Evolutionary conservation across 2,113 vertebrate species (phyloP).

Genomic region (Oryzias woworae): DNA sequence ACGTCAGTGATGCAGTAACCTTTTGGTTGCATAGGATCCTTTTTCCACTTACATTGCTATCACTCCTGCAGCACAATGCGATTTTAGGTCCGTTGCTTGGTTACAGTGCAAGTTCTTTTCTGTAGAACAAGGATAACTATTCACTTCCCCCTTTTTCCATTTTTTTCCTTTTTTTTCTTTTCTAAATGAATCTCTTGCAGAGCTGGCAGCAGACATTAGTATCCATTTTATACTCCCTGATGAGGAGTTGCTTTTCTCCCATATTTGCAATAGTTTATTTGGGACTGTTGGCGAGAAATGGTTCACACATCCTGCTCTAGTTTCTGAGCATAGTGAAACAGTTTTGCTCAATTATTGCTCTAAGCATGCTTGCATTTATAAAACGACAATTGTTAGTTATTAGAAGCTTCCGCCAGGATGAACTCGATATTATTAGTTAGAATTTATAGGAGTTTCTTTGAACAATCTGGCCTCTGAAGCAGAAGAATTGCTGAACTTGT

Average conservation of each 20-base stretch:
- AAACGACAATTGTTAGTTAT: slow-evolving; percentile 63
- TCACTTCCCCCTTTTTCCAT: slow-evolving; percentile 3
- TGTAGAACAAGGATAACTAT: slow-evolving; percentile 55
- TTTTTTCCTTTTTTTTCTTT: background rate
- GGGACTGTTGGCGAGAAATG: slow-evolving; percentile 50
- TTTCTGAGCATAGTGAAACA: slow-evolving; percentile 31
- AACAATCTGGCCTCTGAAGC: slow-evolving; percentile 32
- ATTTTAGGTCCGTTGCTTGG: slow-evolving; percentile 71
- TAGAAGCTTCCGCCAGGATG: slow-evolving; percentile 62
- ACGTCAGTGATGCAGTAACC: slow-evolving; percentile 16
- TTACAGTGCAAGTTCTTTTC: slow-evolving; percentile 69
- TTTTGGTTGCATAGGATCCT: slow-evolving; percentile 46
- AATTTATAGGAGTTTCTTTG: slow-evolving; percentile 27
- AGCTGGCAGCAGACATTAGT: slow-evolving; percentile 65
- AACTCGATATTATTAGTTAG: slow-evolving; percentile 61
- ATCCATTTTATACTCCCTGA: slow-evolving; percentile 64
- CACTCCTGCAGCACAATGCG: slow-evolving; percentile 59
- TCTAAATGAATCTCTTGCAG: slow-evolving; percentile 53
- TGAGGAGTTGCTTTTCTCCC: slow-evolving; percentile 46
- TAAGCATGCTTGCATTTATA: slow-evolving; percentile 58
- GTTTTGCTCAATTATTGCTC: slow-evolving; percentile 42
- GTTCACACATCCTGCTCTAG: slow-evolving; percentile 31
- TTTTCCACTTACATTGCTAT: slow-evolving; percentile 65
- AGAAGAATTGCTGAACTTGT: slow-evolving; percentile 32
- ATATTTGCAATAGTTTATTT: slow-evolving; percentile 44